These are phyloP conservation scores for Drosophila paracracens DNA, from an alignment of 2,888 invertebrate species.

Conservation along the genomic window DNA sequence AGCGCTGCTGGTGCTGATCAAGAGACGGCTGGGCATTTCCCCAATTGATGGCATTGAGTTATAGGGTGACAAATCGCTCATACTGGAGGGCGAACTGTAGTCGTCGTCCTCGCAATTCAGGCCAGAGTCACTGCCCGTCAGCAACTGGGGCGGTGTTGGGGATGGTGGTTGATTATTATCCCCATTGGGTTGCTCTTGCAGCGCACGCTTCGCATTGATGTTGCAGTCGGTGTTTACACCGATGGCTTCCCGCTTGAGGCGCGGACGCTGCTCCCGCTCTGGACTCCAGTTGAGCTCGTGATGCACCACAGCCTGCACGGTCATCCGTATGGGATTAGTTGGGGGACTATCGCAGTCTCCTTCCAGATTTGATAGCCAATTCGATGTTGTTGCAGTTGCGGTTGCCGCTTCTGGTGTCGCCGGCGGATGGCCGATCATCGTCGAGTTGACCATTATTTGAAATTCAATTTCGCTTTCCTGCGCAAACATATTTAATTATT, in stretches of 20 bases:
- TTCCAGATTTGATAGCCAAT: not conserved
- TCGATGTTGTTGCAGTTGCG: not conserved
- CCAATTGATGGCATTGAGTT: slow-evolving; percentile 43
- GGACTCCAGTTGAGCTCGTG: slow-evolving; percentile 76
- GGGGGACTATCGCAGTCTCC: slow-evolving; percentile 57
- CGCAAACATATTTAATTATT: not conserved
- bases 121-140: slow-evolving; percentile 48
- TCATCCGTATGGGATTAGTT: slow-evolving; percentile 45
- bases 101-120: slow-evolving; percentile 27
- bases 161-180: slow-evolving; percentile 32
- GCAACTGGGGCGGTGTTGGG: slow-evolving; percentile 2
- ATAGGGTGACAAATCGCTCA: slow-evolving; percentile 10
- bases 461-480: slow-evolving; percentile 76
- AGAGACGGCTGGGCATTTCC: slow-evolving; percentile 55
- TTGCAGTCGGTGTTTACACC: not conserved
- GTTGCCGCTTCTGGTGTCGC: not conserved
- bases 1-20: slow-evolving; percentile 70
- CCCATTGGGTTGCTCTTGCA: not conserved
- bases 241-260: slow-evolving; percentile 6
- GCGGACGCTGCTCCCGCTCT: not conserved
- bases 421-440: slow-evolving; percentile 62
- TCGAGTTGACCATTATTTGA: slow-evolving; percentile 63
- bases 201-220: slow-evolving; percentile 27
- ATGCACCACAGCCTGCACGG: slow-evolving; percentile 73
- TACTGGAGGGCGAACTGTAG: slow-evolving; percentile 37